These are phyloP conservation scores for Enteromius unitaeniatus DNA, from an alignment of 2,797 vertebrate species.

Conservation along the genomic window DNA sequence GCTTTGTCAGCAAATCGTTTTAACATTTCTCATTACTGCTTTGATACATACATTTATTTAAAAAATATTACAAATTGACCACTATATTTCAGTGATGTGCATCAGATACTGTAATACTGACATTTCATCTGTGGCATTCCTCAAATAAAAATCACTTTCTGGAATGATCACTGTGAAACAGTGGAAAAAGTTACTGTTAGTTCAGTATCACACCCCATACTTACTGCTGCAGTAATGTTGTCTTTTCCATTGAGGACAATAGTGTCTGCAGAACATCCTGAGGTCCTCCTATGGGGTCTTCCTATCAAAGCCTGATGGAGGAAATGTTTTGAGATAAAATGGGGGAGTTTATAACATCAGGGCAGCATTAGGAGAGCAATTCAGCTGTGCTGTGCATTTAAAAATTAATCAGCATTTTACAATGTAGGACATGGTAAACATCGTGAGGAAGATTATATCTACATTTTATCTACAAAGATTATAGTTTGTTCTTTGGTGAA, in stretches of 20 bases:
- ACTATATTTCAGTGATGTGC: background rate
- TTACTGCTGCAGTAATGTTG: conserved; percentile 26
- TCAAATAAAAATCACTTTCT: background rate
- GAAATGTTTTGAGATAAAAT: conserved; percentile 46
- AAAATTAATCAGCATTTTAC: background rate
- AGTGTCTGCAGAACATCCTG: conserved; percentile 23
- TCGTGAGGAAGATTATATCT: background rate
- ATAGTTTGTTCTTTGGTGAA: background rate
- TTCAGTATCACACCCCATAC: conserved; percentile 16
- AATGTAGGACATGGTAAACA: background rate
- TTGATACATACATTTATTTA: background rate
- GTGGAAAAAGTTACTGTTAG: background rate
- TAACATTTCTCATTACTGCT: background rate
- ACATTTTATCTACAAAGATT: background rate
- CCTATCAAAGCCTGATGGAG: conserved; percentile 36
- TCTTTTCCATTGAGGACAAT: conserved; percentile 41
- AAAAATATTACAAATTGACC: background rate
- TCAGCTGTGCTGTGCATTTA: background rate
- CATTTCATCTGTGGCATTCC: background rate
- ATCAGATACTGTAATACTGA: background rate
- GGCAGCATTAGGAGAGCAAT: background rate
- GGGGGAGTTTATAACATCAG: background rate
- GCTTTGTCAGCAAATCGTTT: background rate
- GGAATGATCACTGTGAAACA: background rate
- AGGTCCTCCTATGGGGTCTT: conserved; percentile 27